These are phyloP conservation scores for Pseudochirops corinnae DNA, from an alignment of 2,797 vertebrate species.

Conservation along the genomic window DNA sequence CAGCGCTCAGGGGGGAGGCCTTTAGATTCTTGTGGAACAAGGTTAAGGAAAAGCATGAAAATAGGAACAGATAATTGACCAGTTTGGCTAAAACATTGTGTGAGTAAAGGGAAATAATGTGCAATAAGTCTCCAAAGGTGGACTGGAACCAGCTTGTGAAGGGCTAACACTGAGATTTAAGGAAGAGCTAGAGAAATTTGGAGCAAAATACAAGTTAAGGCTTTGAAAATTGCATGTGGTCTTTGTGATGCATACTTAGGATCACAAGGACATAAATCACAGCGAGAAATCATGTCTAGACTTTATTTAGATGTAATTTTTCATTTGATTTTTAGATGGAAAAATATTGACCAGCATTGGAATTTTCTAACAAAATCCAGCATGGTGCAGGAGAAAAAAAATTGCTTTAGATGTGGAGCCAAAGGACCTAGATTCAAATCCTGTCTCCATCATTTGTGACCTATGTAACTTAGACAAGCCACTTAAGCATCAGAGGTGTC, in stretches of 20 bases:
- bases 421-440: neutral
- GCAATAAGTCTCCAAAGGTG: neutral
- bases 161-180: neutral
- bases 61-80: neutral
- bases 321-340: neutral
- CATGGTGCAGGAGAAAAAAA: neutral
- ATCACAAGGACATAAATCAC: neutral
- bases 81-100: neutral
- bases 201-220: neutral
- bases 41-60: neutral
- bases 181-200: neutral
- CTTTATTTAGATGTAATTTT: neutral
- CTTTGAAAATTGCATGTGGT: neutral
- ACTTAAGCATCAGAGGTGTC: neutral
- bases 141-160: neutral
- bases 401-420: neutral
- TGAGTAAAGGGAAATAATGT: neutral
- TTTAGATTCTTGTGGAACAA: neutral
- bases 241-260: neutral
- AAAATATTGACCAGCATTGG: neutral
- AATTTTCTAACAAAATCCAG: neutral
- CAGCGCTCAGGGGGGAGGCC: neutral
- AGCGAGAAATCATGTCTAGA: neutral
- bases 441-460: neutral
- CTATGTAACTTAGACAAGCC: neutral